These are phyloP conservation scores for Melopsittacus undulatus DNA, from an alignment of 2,797 vertebrate genomes.

Conservation along the genomic window DNA sequence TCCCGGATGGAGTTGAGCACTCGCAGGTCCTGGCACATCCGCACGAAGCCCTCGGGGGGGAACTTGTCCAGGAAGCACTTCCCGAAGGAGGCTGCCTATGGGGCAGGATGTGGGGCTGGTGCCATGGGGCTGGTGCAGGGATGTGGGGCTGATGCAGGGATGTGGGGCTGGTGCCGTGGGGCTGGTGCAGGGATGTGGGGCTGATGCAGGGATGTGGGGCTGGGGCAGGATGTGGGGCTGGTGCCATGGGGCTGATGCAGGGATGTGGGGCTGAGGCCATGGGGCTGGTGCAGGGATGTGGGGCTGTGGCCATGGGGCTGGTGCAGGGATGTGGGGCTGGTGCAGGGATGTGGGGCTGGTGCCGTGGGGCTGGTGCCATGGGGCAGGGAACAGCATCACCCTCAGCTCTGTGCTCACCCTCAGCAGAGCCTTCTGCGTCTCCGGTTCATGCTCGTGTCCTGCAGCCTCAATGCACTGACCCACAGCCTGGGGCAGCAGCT, in stretches of 20 bases:
- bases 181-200: fast-evolving
- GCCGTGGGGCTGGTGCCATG: no score
- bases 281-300: no score
- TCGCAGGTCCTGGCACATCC: conserved; percentile 88
- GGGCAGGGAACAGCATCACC: background rate
- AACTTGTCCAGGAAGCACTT: conserved; percentile 95
- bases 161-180: no score
- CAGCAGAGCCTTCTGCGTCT: conserved; percentile 91
- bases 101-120: no score
- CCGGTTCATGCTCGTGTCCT: conserved; percentile 86
- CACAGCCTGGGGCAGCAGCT: conserved; percentile 89
- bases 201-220: background rate
- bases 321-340: fast-evolving
- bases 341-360: no score
- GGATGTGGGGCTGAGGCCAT: fast-evolving
- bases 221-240: no score
- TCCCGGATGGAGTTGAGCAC: conserved; percentile 92
- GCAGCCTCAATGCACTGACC: conserved; percentile 92
- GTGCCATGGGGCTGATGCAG: no score
- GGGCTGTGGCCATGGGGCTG: no score
- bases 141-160: fast-evolving
- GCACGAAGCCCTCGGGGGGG: conserved; percentile 86
- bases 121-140: no score
- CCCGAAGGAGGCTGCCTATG: conserved; percentile 92
- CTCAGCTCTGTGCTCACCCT: conserved; percentile 72